Base-by-base conservation (phyloP, 1,140 invertebrate genomes). In the Anastatus disparis region DNA sequence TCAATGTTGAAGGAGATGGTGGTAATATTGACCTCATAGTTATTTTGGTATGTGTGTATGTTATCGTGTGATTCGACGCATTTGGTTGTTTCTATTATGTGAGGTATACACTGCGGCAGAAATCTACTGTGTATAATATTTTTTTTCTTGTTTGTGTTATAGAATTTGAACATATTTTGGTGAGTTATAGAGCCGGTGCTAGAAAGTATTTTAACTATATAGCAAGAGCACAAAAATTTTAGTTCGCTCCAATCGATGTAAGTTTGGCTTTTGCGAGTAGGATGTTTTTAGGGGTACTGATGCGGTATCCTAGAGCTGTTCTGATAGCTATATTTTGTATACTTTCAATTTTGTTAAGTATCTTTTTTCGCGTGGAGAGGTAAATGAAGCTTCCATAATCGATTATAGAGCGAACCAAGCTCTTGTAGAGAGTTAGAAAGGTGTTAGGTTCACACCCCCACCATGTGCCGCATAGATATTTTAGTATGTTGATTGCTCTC, bases 311-410 rank as follows among this genome's bases (percentile, higher is more conserved):
- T 3, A 71, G 26, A 4, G 62, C 40, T 3, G n/a, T 8, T 66
- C 70, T 65, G 3, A 71, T 64, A 35, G 69, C 59, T 26, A 24
- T 2, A 42, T 56, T 64, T 31, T 71, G 59, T 31, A 71, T 44
- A 15, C 27, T 62, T 50, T 70, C 50, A 8, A 55, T 9, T 29
- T 26, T 63, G 3, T 31, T n/a, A 7, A 15, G 7, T 4, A 15
- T 4, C 2, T 6, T 31, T 29, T 29, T 9, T 15, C 13, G 3
- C 6, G 3, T 53, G 2, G 63, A 31, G 20, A 24, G 55, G 24
- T 53, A 66, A 40, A 66, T 24, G 40, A 20, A 66, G 10, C 48
- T 15, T 3, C 31, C 31, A 13, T 66, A 55, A 42, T 66, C 63
- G 2, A 66, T 42, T 15, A 53, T 17, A 15, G 50, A 46, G 6